A percentile compares a stretch with the other conserved stretches of the same genome.
phyloP scores from a whole-genome alignment of 1,140 invertebrate genomes.

The Dendroctonus valens region DNA sequence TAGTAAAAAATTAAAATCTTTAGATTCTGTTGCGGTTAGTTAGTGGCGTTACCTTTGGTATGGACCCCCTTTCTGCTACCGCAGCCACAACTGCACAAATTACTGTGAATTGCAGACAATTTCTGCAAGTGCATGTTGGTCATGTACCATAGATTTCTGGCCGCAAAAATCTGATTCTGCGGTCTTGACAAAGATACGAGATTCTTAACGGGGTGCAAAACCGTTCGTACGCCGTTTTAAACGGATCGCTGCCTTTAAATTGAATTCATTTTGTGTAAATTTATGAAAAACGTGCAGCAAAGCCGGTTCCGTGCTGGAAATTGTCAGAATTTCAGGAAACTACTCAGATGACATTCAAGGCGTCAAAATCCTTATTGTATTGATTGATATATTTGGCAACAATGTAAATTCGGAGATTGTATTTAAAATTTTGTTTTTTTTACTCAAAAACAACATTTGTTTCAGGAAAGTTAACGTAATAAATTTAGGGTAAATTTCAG shows the following conservation, averaged over 20 bases:
- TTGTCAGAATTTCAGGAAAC: not conserved
- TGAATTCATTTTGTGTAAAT: constrained; percentile 60
- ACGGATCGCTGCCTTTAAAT: constrained; percentile 59
- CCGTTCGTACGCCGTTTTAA: constrained; percentile 53
- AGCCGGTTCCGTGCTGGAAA: not conserved
- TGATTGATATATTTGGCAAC: not conserved
- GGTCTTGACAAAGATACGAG: constrained; percentile 45
- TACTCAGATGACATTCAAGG: not conserved
- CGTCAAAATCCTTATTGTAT: not conserved
- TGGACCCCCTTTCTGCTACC: constrained; percentile 57
- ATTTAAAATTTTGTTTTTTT: not conserved
- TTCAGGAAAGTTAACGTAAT: too few relatives aligned
- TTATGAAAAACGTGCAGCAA: constrained; percentile 14
- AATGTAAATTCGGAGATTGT: not conserved
- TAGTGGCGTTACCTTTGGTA: constrained; percentile 62
- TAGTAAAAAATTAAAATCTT: constrained; percentile 17
- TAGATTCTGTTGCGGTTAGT: not conserved
- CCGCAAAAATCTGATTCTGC: constrained; percentile 61
- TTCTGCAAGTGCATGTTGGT: constrained; percentile 49
- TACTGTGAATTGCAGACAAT: constrained; percentile 44
- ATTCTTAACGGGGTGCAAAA: constrained; percentile 53
- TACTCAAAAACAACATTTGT: not conserved
- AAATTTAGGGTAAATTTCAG: too few relatives aligned
- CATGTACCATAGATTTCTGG: constrained; percentile 69
- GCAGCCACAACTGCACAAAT: constrained; percentile 64